These are phyloP conservation scores for Lithophane ornitopus DNA, from an alignment of 2,888 invertebrate genomes.

Conservation along the genomic window DNA sequence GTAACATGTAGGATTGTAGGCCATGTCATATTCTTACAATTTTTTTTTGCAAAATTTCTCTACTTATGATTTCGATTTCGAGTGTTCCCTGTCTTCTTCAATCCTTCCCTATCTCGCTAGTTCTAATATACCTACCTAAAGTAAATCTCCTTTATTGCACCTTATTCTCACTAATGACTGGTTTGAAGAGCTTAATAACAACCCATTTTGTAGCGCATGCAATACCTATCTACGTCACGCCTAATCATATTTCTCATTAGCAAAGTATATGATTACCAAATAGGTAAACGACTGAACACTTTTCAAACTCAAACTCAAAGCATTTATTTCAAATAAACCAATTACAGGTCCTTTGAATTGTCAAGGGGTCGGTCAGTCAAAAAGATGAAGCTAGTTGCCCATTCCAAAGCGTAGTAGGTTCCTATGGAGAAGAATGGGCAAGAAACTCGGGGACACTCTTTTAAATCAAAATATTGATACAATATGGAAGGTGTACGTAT, in stretches of 20 bases:
- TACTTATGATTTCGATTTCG: neutral
- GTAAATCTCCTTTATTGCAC: neutral
- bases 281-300: neutral
- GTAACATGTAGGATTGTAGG: neutral
- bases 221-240: conserved; percentile 6
- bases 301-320: too few species aligned
- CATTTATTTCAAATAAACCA: too few species aligned
- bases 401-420: too few species aligned
- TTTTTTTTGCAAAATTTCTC: neutral
- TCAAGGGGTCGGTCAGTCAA: too few species aligned
- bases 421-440: too few species aligned
- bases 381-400: too few species aligned
- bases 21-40: too few species aligned
- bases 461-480: too few species aligned
- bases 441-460: too few species aligned
- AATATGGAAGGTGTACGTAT: conserved; percentile 15
- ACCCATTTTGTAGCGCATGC: neutral
- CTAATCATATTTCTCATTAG: conserved; percentile 18
- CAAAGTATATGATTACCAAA: conserved; percentile 6
- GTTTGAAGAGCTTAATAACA: neutral
- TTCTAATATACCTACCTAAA: neutral
- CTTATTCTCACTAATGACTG: neutral
- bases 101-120: neutral
- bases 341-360: too few species aligned
- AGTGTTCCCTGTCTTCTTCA: neutral